Evolutionary conservation across 2,797 vertebrate species (phyloP).

Genomic region (Mormyrus proboscirostris): DNA sequence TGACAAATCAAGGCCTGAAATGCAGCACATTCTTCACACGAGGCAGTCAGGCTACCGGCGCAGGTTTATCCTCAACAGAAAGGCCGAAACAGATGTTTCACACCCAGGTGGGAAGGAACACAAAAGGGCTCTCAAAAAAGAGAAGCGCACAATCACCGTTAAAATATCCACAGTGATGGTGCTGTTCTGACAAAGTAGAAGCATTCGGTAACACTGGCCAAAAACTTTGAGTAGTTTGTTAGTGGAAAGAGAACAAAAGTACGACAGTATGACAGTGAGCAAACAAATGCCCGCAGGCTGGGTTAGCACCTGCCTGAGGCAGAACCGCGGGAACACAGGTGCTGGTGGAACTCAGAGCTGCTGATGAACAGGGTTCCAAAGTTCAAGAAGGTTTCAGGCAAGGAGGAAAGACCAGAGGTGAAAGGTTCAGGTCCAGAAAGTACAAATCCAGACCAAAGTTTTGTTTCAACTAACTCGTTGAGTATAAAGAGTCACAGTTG

Average conservation of each 20-base stretch:
- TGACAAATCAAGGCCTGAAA: not conserved
- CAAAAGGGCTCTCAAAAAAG: not conserved
- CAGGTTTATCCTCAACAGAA: not conserved
- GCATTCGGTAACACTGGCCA: not conserved
- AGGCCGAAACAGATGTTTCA: not conserved
- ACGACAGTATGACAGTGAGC: not conserved
- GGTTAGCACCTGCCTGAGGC: not conserved
- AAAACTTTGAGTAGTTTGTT: not conserved
- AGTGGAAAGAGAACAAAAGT: not conserved
- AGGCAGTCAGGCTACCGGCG: not conserved
- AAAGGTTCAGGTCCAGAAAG: not conserved
- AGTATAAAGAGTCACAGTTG: too few species aligned
- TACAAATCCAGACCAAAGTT: not conserved
- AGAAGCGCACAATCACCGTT: not conserved
- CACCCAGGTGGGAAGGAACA: not conserved
- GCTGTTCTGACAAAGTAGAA: not conserved
- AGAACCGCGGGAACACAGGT: not conserved
- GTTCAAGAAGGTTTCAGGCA: not conserved
- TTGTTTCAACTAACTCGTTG: not conserved
- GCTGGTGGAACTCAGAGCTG: not conserved
- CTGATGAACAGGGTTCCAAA: not conserved
- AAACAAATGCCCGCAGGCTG: not conserved
- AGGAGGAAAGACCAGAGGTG: not conserved
- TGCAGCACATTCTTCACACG: not conserved
- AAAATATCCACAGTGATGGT: not conserved